phyloP scores from a whole-genome alignment of 2,888 invertebrate genomes.

The Drosophila emarginata region DNA sequence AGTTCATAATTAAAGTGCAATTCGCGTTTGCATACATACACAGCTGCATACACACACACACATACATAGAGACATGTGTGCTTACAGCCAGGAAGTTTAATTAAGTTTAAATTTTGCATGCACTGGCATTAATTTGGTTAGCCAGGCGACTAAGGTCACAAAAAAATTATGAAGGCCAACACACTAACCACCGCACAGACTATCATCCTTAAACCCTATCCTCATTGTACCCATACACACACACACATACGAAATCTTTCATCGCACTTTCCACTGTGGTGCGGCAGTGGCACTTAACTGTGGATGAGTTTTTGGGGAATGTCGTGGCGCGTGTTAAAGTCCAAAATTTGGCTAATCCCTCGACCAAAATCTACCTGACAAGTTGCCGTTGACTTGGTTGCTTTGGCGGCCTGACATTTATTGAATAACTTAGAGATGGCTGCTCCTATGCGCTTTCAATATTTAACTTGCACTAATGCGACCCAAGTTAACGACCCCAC shows the following conservation, averaged over 20 bases:
- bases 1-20: slow-evolving; percentile 74
- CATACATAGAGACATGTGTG: neutral
- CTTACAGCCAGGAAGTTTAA: slow-evolving; percentile 60
- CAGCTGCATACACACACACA: slow-evolving; percentile 13
- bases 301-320: neutral
- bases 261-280: slow-evolving; percentile 11
- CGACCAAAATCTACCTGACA: slow-evolving; percentile 53
- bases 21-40: slow-evolving; percentile 19
- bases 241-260: neutral
- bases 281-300: neutral
- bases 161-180: neutral
- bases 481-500: slow-evolving; percentile 54
- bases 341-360: slow-evolving; percentile 68
- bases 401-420: slow-evolving; percentile 57
- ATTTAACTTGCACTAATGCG: slow-evolving; percentile 69
- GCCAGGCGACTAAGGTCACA: slow-evolving; percentile 61
- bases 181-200: neutral
- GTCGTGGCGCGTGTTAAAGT: slow-evolving; percentile 55
- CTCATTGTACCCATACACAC: neutral
- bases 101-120: slow-evolving; percentile 69
- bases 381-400: slow-evolving; percentile 19
- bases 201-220: neutral
- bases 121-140: slow-evolving; percentile 56
- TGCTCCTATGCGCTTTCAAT: slow-evolving; percentile 54
- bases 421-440: slow-evolving; percentile 69